phyloP scores from a whole-genome alignment of 2,113 vertebrate genomes.

The Nibea coibor region DNA sequence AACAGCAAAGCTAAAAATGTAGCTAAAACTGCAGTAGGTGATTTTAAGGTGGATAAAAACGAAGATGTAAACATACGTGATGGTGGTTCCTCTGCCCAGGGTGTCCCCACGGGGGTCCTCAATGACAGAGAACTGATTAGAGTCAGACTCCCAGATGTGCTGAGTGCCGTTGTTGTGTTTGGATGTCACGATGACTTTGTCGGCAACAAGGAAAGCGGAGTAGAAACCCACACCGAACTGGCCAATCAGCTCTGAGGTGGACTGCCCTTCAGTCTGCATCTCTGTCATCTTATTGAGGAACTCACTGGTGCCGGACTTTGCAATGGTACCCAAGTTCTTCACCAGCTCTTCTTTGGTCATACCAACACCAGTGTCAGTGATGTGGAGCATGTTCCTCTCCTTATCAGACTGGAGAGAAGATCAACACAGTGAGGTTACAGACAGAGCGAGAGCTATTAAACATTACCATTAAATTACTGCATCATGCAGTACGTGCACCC shows the following conservation, averaged over 20 bases:
- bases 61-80: conserved; percentile 88
- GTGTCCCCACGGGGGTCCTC: conserved; percentile 95
- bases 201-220: conserved; percentile 97
- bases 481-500: not conserved
- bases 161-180: conserved; percentile 98
- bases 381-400: conserved; percentile 98
- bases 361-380: conserved; percentile 97
- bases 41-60: not conserved
- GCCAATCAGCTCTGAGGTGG: conserved; percentile 97
- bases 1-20: not conserved
- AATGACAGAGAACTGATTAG: conserved; percentile 95
- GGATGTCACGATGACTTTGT: conserved; percentile 96
- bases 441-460: not conserved
- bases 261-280: conserved; percentile 91
- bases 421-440: not conserved
- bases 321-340: conserved; percentile 97
- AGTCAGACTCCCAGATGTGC: conserved; percentile 99
- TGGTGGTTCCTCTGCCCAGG: conserved; percentile 94
- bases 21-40: not conserved
- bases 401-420: conserved; percentile 91
- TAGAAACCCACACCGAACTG: conserved; percentile 99
- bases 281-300: conserved; percentile 97
- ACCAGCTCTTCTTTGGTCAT: conserved; percentile 98
- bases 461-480: not conserved
- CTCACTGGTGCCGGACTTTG: conserved; percentile 98